These are phyloP conservation scores for Tretioscincus oriximinensis DNA, from an alignment of 2,113 vertebrate genomes.

Conservation along the genomic window DNA sequence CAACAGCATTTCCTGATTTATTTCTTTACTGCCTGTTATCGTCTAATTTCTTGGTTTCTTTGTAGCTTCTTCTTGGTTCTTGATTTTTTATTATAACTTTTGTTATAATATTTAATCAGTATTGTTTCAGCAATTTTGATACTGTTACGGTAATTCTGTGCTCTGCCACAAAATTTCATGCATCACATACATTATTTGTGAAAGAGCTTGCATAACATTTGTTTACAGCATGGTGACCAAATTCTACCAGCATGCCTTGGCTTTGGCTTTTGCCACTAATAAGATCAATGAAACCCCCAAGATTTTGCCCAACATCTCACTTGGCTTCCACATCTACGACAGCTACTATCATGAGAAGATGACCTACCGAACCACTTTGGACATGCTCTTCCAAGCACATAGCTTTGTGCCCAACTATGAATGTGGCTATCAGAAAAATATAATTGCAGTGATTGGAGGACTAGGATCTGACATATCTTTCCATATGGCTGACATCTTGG, in stretches of 20 bases:
- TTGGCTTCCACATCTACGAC: conserved; percentile 1
- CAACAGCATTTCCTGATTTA: too few species aligned
- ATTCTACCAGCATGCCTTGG: not conserved
- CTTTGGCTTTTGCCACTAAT: not conserved
- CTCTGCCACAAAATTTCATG: not conserved
- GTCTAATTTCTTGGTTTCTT: too few species aligned
- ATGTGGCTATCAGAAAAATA: not conserved
- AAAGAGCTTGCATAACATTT: not conserved
- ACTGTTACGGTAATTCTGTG: too few species aligned
- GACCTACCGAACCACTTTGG: not conserved
- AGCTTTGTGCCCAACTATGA: not conserved
- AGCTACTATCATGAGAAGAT: not conserved
- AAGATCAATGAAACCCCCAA: not conserved
- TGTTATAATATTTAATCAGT: too few species aligned
- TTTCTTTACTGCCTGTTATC: too few species aligned
- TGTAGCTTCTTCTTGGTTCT: too few species aligned
- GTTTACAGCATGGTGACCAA: not conserved
- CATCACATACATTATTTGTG: not conserved
- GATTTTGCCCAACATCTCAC: not conserved
- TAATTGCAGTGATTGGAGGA: not conserved
- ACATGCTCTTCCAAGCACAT: not conserved
- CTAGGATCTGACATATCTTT: not conserved
- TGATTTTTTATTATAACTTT: too few species aligned
- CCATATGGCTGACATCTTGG: not conserved
- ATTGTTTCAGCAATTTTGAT: too few species aligned